Conservation (phyloP, 2,797 vertebrate genomes). For the Enteromius viviparus region DNA sequence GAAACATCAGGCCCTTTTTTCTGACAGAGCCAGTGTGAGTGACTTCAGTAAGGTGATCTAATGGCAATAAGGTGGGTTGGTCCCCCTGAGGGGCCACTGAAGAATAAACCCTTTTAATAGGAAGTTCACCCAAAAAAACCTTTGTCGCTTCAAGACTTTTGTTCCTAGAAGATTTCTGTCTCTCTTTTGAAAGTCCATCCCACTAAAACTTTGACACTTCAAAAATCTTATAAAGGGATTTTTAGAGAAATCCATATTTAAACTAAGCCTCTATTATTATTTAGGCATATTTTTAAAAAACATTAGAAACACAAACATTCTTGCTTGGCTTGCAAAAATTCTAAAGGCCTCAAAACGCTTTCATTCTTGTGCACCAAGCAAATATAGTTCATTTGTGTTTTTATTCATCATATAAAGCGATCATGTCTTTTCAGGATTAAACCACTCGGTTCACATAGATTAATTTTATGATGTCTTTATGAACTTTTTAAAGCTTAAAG, state of each 20-base stretch:
- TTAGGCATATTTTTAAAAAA: not conserved
- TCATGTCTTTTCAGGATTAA: too few relatives aligned
- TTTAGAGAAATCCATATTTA: not conserved
- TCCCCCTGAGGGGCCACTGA: slow-evolving; percentile 31
- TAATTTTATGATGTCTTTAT: not conserved
- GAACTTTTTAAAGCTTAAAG: not conserved
- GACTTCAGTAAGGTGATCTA: slow-evolving; percentile 44
- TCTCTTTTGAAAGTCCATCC: not conserved
- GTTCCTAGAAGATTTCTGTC: not conserved
- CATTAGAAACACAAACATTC: not conserved
- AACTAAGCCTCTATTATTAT: not conserved
- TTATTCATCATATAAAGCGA: not conserved
- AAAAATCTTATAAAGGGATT: not conserved
- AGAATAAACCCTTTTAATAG: slow-evolving; percentile 14
- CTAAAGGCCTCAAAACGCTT: not conserved
- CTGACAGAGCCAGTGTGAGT: slow-evolving; percentile 40
- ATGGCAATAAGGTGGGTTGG: slow-evolving; percentile 8
- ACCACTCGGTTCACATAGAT: not conserved
- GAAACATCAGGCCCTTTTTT: slow-evolving; percentile 8
- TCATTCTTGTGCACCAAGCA: not conserved
- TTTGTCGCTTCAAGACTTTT: not conserved
- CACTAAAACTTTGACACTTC: not conserved
- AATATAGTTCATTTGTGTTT: not conserved
- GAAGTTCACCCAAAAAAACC: not conserved
- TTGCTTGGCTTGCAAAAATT: not conserved